Base-by-base conservation (phyloP, 2,113 vertebrate genomes). In the Caranx ignobilis region DNA sequence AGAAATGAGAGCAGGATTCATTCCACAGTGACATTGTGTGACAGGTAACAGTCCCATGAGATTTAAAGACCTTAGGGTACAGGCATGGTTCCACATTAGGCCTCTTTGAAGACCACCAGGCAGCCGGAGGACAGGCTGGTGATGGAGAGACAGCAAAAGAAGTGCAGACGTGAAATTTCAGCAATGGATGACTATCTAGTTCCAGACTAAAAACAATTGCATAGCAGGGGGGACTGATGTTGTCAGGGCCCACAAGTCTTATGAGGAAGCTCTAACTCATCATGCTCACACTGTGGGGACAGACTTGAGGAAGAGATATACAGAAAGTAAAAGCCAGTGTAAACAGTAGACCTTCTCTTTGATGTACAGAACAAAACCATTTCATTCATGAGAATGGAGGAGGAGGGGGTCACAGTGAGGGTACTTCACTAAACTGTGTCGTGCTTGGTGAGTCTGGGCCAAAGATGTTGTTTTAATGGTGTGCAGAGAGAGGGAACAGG, bases 401-500 rank as follows among this genome's bases (percentile, higher is more conserved):
- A 65, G 54, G 62, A 79, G 34, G 57, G 47, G 84, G 77, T 90
- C 82, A 77, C 5, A 1, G 54, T 13, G 65, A 84, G 90, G 88
- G 54, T 59, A 69, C 74, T 15, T 73, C 62, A 41, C 79, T 74
- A 71, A 88, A 88, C 73, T 56, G 66, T 71, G 86, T 83, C 63
- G 67, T 75, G 80, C 57, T 83, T 19, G 0, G 56, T 76, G 84
- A 79, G 77, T 69, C 75, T 67, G 84, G 64, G 71, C 81, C 79
- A 72, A 88, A 82, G 84, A 90, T 93, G 88, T 90, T 92, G 86
- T 88, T 93, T 86, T 89, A 93, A 88, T 82, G 63, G 91, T 75
- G 86, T 87, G 83, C 65, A 82, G 80, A 91, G 87, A 86, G 79
- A 71, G 60, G 82, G 86, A 92, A 79, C 75, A 87, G 79, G 72